phyloP scores from a whole-genome alignment of 2,113 vertebrate genomes.

The Syrrhaptes paradoxus region DNA sequence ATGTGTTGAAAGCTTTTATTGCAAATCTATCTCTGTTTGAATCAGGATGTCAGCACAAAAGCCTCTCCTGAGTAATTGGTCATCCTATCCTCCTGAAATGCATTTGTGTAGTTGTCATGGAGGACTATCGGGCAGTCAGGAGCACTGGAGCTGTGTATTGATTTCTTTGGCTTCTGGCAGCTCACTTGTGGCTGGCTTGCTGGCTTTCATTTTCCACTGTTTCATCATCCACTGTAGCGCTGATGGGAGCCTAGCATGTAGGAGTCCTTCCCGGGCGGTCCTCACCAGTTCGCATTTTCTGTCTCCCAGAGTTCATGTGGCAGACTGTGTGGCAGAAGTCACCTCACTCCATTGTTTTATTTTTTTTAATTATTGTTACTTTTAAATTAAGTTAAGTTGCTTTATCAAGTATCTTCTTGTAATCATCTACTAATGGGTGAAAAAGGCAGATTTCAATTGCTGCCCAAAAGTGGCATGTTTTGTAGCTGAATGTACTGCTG shows the following conservation, averaged over 20 bases:
- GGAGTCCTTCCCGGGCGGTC: rapidly evolving
- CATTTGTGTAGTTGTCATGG: background rate
- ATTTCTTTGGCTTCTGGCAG: background rate
- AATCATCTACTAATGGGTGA: background rate
- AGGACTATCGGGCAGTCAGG: background rate
- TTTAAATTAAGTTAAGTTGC: background rate
- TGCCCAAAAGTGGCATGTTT: background rate
- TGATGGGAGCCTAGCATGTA: background rate
- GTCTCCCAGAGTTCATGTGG: background rate
- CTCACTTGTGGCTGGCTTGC: background rate
- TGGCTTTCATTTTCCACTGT: background rate
- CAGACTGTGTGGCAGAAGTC: background rate
- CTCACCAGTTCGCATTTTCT: rapidly evolving
- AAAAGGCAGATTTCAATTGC: background rate
- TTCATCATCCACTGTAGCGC: background rate
- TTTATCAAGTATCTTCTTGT: background rate
- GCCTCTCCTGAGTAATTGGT: background rate
- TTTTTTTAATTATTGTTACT: background rate
- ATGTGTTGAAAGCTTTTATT: background rate
- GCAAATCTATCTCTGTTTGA: background rate
- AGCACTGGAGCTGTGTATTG: background rate
- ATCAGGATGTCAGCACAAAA: background rate
- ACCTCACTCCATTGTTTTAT: background rate
- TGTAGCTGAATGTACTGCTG: background rate
- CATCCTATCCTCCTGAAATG: background rate